Evolutionary conservation across 1,140 invertebrate genomes (phyloP), one percentile per base, ranked within the genome.

Genomic region (Matsumurasca onukii): DNA sequence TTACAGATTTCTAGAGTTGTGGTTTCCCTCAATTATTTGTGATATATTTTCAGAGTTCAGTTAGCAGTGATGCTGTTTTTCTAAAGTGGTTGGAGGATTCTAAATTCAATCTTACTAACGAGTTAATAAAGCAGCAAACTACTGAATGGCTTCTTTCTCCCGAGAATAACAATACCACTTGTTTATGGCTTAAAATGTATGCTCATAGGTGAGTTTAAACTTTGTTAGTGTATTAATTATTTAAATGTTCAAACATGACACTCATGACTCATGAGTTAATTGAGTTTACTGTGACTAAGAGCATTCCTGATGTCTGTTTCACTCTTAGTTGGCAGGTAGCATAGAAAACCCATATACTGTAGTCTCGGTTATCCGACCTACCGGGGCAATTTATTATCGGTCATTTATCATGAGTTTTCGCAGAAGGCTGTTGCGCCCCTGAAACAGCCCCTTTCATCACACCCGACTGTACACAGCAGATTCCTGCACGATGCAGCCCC

Each of bases 51-150:
- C n/a, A n/a, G n/a, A n/a, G n/a, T n/a, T 39, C 17, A 39, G 17
- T 39, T 9, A 39, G 34, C 17, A n/a, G 25, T 27, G 55, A 59
- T n/a, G 13, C 22, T 3, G 55, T 2, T 12, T 59, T 59, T 59
- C 25, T 59, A 24, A 24, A 25, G 3, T 59, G 55, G 55, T 27
- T 59, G 22, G 55, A 59, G n/a, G 24, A 27, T 9, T 59, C 55
- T 27, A 59, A 59, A n/a, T 59, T 59, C n/a, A 59, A 59, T 24
- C 55, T 59, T 13, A 59, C 55, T 3, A 59, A 25, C 30, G 55
- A 59, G 30, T n/a, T 25, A 2, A 24, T 59, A 2, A 59, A 29
- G 25, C 55, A 59, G 55, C 25, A 59, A 29, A 24, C 55, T 27
- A 5, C 24, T 22, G 55, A 59, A 24, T 59, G 25, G 15, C 30